Percentiles rank a stretch among this genome's conserved stretches.
Evolutionary conservation across 2,113 vertebrate genomes (phyloP).

Genomic region (Hydrolagus affinis): DNA sequence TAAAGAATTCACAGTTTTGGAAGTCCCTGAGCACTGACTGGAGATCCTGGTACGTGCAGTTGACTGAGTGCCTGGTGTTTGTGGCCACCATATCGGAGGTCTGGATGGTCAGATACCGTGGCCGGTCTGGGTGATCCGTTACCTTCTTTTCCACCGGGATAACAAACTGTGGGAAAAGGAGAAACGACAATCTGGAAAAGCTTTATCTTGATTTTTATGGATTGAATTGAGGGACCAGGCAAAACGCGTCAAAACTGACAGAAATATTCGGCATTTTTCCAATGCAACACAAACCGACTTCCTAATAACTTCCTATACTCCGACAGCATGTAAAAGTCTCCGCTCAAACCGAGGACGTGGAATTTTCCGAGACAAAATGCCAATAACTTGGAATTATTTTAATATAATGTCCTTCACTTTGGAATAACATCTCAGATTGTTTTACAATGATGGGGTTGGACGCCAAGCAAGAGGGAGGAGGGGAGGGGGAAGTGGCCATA

Average conservation of each 20-base stretch:
- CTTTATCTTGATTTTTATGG: neutral
- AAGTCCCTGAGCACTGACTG: slow-evolving; percentile 64
- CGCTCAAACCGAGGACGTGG: no score
- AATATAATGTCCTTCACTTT: no score
- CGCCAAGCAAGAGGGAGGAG: no score
- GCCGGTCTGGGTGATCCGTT: slow-evolving; percentile 70
- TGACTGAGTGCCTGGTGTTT: slow-evolving; percentile 76
- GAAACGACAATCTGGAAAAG: neutral
- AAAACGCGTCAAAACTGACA: neutral
- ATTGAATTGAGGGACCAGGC: neutral
- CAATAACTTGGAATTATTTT: no score
- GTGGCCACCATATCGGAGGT: slow-evolving; percentile 59
- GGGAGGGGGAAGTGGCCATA: no score
- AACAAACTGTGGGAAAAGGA: neutral
- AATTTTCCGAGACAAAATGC: no score
- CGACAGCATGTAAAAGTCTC: no score
- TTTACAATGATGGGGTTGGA: no score
- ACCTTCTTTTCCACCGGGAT: slow-evolving; percentile 81
- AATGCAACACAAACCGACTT: no score
- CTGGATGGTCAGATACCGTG: slow-evolving; percentile 63
- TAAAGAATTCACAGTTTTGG: slow-evolving; percentile 66
- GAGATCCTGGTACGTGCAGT: slow-evolving; percentile 56
- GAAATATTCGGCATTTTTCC: no score
- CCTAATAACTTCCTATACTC: no score
- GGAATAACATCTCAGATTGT: no score